phyloP scores from a whole-genome alignment of 2,797 vertebrate genomes.

The Gorsachius magnificus region DNA sequence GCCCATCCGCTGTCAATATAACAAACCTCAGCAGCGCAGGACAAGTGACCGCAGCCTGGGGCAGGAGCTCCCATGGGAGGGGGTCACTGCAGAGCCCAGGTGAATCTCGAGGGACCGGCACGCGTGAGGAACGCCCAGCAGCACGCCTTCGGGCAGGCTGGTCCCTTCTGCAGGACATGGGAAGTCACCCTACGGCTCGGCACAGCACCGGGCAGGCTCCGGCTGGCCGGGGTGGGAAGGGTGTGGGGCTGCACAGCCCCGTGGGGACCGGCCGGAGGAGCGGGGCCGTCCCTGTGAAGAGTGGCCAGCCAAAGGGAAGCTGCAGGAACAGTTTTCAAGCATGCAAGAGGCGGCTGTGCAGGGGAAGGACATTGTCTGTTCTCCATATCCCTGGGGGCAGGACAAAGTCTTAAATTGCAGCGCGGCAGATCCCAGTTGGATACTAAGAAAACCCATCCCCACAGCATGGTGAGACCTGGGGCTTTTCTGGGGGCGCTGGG shows the following conservation, averaged over 20 bases:
- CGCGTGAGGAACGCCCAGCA: rapidly evolving
- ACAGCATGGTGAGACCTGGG: not conserved
- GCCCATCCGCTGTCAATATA: not conserved
- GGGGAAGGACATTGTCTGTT: not conserved
- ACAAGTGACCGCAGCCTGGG: not conserved
- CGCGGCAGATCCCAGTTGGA: not conserved
- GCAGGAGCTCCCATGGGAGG: not conserved
- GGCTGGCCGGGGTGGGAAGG: not conserved
- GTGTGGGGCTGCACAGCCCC: not conserved
- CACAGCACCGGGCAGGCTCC: not conserved
- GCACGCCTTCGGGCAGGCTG: rapidly evolving
- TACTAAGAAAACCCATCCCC: not conserved
- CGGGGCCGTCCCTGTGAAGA: not conserved
- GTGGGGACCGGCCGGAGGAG: not conserved
- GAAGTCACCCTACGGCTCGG: rapidly evolving
- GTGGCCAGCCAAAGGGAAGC: not conserved
- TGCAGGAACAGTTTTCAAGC: not conserved
- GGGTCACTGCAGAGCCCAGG: not conserved
- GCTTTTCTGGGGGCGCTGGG: not conserved
- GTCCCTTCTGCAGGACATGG: rapidly evolving
- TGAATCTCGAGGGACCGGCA: rapidly evolving
- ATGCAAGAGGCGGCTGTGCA: rapidly evolving
- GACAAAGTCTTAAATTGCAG: not conserved
- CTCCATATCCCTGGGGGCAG: not conserved
- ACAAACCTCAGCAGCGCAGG: not conserved